Evolutionary conservation across 2,888 invertebrate species (phyloP), one percentile per base, ranked within the genome.

Genomic region (Oscheius onirici): DNA sequence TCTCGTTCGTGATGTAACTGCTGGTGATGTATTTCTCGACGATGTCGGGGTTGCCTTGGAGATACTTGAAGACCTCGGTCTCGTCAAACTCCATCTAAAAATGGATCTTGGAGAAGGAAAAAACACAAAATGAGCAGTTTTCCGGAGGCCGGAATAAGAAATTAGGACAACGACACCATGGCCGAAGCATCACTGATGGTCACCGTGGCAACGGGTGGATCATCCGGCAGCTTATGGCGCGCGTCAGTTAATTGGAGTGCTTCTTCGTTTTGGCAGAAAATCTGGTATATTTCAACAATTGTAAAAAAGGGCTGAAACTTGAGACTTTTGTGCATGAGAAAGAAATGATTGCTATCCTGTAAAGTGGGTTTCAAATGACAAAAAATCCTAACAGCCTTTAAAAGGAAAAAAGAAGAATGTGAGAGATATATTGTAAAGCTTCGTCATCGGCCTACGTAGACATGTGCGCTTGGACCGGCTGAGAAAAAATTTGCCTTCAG

Each of bases 21-120:
- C 81, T 75, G 3, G 77, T 79, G 3, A 83, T 77, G 63, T 69
- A 79, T 8, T 69, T 69, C 69, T 84, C 83, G 22, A 84, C 51
- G 15, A 84, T 49, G 6, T 73, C 69, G 17, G 83, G 83, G 74
- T 84, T 67, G 17, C 75, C 69, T 6, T 68, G 74, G 8, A 84
- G 60, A 60, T 73, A 83, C 17, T 77, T 55, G 3, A 77, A 17
- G 11, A 83, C 79, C 3, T 61, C 46, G 15, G 80, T 75, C 5
- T 77, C 74, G 20, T 63, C 34, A 34, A 34, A 34, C 8, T 34
- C 63, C 63, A 63, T 63, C 60, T 60, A 24, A 43, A 60, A 11
- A 24, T 55, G 17, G 13, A 13, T 26, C 41, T 13, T 41, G n/a
- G 10, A n/a, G 6, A 17, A 5, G 3, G 20, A 13, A 41, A 58